phyloP scores from a whole-genome alignment of 2,888 invertebrate genomes.

The Magallana nippona region DNA sequence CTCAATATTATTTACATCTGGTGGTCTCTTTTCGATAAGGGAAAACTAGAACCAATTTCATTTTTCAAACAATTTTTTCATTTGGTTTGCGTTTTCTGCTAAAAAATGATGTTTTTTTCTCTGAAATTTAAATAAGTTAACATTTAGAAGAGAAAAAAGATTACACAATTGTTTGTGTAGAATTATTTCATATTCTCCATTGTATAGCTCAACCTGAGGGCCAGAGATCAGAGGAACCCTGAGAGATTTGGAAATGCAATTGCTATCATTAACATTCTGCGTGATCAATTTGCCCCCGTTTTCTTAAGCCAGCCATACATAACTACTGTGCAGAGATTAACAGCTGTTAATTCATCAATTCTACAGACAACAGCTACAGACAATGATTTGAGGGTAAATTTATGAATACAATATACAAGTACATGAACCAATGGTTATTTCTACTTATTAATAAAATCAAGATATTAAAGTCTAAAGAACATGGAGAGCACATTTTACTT shows the following conservation, averaged over 20 bases:
- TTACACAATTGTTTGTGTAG: background rate
- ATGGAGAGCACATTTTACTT: too few relatives aligned
- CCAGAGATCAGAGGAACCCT: slow-evolving; percentile 60
- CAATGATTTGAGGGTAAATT: slow-evolving; percentile 52
- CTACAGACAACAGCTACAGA: slow-evolving; percentile 55
- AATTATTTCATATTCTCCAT: background rate
- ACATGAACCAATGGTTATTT: too few relatives aligned
- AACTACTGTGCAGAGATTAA: slow-evolving; percentile 49
- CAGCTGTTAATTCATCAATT: slow-evolving; percentile 47
- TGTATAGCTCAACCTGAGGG: slow-evolving; percentile 55
- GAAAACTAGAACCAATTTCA: background rate
- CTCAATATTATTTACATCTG: background rate
- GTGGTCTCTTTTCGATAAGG: background rate
- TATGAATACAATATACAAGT: too few relatives aligned
- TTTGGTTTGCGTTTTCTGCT: background rate
- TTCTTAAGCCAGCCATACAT: slow-evolving; percentile 56
- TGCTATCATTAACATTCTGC: slow-evolving; percentile 59
- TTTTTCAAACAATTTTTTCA: background rate
- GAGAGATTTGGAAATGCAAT: slow-evolving; percentile 61
- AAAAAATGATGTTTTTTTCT: background rate
- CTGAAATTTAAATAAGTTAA: background rate
- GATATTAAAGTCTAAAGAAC: too few relatives aligned
- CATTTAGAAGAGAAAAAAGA: background rate
- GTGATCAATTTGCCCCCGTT: slow-evolving; percentile 57
- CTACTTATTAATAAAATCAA: too few relatives aligned